A percentile compares a stretch with the other conserved stretches of the same genome.
phyloP scores from a whole-genome alignment of 2,113 vertebrate genomes.

The Rallus limicola region DNA sequence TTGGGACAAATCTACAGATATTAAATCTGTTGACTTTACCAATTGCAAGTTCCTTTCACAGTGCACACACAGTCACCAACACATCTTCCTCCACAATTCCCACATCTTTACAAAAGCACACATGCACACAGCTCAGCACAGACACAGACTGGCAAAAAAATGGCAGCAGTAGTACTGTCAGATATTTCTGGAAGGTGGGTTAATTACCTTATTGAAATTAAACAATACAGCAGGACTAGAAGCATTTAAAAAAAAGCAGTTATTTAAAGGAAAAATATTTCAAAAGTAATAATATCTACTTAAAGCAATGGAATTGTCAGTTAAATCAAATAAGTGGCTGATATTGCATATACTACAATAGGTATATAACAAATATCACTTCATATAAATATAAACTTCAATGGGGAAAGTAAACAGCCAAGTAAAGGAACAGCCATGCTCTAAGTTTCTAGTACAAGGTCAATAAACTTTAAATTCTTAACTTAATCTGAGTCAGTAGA shows the following conservation, averaged over 20 bases:
- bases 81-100: not conserved
- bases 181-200: not conserved
- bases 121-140: not conserved
- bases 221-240: not conserved
- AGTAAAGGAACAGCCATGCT: not conserved
- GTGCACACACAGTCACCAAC: not conserved
- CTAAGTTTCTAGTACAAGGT: not conserved
- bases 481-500: not conserved
- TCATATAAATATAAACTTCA: not conserved
- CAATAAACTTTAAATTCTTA: not conserved
- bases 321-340: not conserved
- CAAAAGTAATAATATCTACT: not conserved
- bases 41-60: not conserved
- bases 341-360: not conserved
- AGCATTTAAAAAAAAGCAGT: not conserved
- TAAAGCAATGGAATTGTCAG: not conserved
- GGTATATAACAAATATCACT: not conserved
- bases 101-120: not conserved
- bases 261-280: not conserved
- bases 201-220: conserved; percentile 9
- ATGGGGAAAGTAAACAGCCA: not conserved
- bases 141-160: not conserved
- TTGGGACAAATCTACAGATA: not conserved
- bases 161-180: not conserved
- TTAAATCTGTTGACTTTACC: not conserved